Percentiles rank a stretch among this genome's conserved stretches.
phyloP scores from a whole-genome alignment of 2,113 vertebrate genomes.

The Leuciscus idus region DNA sequence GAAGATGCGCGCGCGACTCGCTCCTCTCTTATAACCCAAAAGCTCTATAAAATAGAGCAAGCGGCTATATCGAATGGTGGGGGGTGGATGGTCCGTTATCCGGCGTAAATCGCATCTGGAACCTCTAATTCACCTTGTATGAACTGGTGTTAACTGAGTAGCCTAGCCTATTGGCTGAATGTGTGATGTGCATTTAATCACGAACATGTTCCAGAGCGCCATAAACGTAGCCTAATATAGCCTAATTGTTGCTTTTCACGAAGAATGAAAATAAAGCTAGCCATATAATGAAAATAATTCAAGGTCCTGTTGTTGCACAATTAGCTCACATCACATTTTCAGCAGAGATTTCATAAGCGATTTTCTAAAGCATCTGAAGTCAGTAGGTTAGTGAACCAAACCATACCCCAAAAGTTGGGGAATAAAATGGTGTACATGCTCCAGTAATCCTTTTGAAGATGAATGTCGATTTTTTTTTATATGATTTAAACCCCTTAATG shows the following conservation, averaged over 20 bases:
- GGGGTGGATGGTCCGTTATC: not conserved
- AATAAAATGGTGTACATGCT: not conserved
- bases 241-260: not conserved
- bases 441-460: not conserved
- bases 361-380: not conserved
- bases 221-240: not conserved
- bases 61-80: not conserved
- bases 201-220: not conserved
- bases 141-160: not conserved
- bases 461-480: not conserved
- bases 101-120: not conserved
- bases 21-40: conserved; percentile 49
- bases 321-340: not conserved
- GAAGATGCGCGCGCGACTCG: conserved; percentile 2
- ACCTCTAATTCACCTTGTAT: not conserved
- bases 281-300: not conserved
- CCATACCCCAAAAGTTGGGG: not conserved
- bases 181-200: not conserved
- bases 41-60: conserved; percentile 54
- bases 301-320: not conserved
- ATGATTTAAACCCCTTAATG: not conserved
- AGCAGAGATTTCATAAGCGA: not conserved
- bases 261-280: not conserved
- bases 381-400: conserved; percentile 21
- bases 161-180: not conserved